Conservation (phyloP, 2,888 invertebrate species). For the Andrena bicolor region DNA sequence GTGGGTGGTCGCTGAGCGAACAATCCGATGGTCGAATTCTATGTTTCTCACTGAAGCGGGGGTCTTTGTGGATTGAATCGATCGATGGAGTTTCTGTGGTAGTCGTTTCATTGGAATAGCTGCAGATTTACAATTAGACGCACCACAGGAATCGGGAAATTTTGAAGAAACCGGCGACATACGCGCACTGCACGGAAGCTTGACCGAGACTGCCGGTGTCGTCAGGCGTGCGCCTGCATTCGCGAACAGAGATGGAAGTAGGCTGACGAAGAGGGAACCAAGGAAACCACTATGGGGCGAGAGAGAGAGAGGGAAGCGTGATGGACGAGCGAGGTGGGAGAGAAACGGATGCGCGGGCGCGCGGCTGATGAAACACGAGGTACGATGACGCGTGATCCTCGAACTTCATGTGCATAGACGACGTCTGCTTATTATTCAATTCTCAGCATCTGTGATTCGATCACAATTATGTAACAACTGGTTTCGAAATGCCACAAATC, state of each 20-base stretch:
- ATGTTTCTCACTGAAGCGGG: background rate
- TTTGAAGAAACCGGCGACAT: conserved; percentile 1
- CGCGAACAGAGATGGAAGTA: conserved; percentile 20
- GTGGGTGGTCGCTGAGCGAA: background rate
- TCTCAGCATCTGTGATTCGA: background rate
- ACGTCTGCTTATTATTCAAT: conserved; percentile 13
- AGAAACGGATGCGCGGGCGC: conserved; percentile 41
- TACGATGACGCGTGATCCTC: conserved; percentile 53
- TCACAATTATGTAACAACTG: conserved; percentile 9
- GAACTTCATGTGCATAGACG: background rate
- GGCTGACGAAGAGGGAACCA: background rate
- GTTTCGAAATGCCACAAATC: background rate
- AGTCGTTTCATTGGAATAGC: conserved; percentile 38
- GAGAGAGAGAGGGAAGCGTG: conserved; percentile 22
- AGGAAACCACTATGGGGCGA: background rate
- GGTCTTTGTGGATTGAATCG: background rate
- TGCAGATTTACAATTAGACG: background rate
- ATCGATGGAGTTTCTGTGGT: background rate
- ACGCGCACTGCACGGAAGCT: conserved; percentile 5
- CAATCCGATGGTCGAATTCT: conserved; percentile 1
- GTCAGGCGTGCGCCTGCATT: conserved; percentile 43
- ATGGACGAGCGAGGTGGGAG: conserved; percentile 31
- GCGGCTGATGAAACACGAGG: conserved; percentile 67
- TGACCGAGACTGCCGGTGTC: conserved; percentile 50
- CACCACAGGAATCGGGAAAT: background rate